Evolutionary conservation across 2,888 invertebrate genomes (phyloP).

Genomic region (Leucania comma): DNA sequence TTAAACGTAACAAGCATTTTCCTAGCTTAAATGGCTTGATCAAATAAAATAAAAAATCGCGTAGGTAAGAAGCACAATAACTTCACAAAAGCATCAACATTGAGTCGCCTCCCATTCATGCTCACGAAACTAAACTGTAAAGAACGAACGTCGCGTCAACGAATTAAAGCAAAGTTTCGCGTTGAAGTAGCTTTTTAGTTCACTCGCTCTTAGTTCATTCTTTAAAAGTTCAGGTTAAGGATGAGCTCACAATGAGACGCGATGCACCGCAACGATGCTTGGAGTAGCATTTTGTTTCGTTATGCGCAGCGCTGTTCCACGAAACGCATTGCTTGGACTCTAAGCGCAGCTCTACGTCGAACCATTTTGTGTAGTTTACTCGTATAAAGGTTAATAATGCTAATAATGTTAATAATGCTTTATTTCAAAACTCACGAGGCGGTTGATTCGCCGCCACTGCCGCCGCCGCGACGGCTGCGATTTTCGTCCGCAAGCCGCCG

Average conservation of each 20-base stretch:
- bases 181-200: constrained; percentile 16
- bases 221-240: neutral
- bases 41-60: no score
- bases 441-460: no score
- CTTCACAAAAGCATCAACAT: no score
- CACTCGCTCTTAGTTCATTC: constrained; percentile 8
- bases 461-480: no score
- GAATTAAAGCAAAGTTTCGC: constrained; percentile 12
- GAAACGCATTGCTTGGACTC: neutral
- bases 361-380: neutral
- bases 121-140: constrained; percentile 27
- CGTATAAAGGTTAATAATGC: neutral
- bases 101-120: constrained; percentile 4
- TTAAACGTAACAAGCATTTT: no score
- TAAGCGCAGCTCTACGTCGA: neutral
- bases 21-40: no score
- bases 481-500: no score
- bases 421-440: no score
- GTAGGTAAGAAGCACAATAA: no score
- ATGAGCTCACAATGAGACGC: neutral
- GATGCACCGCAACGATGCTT: neutral
- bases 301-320: neutral
- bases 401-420: no score
- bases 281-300: neutral
- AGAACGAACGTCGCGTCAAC: constrained; percentile 9